Base-by-base conservation (phyloP, 37 sponge, comb jelly and placozoan genomes). In the Aplysina aerophoba region DNA sequence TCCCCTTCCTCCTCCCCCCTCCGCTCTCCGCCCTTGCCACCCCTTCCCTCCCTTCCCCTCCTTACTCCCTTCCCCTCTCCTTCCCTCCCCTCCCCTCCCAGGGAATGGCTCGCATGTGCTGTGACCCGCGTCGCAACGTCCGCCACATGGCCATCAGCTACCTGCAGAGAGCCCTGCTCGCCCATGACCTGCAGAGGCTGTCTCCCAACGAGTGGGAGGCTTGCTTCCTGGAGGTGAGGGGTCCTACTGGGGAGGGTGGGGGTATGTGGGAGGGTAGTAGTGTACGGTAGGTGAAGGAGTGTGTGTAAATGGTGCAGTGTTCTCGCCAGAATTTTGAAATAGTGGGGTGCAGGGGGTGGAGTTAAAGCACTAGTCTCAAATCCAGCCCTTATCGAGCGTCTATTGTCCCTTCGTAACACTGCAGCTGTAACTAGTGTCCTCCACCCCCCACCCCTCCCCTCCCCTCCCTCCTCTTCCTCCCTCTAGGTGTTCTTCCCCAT, bases 71-170 rank as follows among this genome's bases (percentile, higher is more conserved):
- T n/a, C n/a, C n/a, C n/a, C n/a, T n/a, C 55, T 66, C 57, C 20
- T 1, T 35, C 33, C 19, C 71, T 11, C 1, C 30, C 71, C 33
- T 1, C 33, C 71, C 27, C 4, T 38, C 20, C 11, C 11, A 85
- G 90, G 96, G 94, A 0, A 95, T 97, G 81, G 98, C 98, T 56
- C 58, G 87, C 16, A 79, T 95, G 80, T 93, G 94, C 74, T 95
- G 90, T 83, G 92, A 91, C 64, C 58, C 80, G 15, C 66, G 94
- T 1, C 58, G 79, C 31, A 74, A 63, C 24, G 93, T 98, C 20
- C 16, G 98, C 30, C 94, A 95, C 85, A 87, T 91, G 1, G 92
- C 94, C 35, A 84, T 95, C 53, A 91, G 92, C 4, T 89, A 92
- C 86, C 88, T 97, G 21, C 95, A 97, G 88, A 81, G 96, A 30